Conservation (phyloP, 2,888 invertebrate species). For the Rapana venosa region DNA sequence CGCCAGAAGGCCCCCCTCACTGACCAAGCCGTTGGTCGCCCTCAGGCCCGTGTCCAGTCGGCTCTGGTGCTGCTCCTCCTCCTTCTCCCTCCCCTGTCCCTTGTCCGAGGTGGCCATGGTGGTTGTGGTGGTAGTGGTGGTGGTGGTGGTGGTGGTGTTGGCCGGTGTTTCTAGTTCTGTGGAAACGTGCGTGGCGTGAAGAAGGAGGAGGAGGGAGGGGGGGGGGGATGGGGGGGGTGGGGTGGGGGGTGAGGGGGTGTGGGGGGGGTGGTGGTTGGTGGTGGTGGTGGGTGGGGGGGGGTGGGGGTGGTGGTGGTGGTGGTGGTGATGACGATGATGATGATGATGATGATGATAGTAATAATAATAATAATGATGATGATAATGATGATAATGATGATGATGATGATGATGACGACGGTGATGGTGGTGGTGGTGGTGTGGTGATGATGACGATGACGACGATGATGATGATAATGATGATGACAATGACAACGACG, state of each 20-base stretch:
- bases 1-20: slow-evolving; percentile 59
- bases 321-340: background rate
- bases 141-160: too few species aligned
- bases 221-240: background rate
- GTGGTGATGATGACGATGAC: background rate
- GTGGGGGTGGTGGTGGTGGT: background rate
- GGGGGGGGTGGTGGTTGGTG: too few species aligned
- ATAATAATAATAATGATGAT: background rate
- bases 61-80: slow-evolving; percentile 59
- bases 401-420: background rate
- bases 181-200: background rate
- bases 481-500: background rate
- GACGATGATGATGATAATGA: background rate
- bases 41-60: slow-evolving; percentile 61
- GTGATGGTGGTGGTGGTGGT: background rate
- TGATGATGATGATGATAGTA: background rate
- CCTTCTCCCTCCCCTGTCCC: slow-evolving; percentile 49
- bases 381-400: background rate
- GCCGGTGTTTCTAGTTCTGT: background rate
- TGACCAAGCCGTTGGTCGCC: slow-evolving; percentile 57
- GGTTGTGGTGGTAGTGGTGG: background rate
- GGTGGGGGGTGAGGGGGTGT: background rate
- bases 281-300: background rate
- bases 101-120: background rate
- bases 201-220: too few species aligned